Evolutionary conservation across 2,797 vertebrate genomes (phyloP).

Genomic region (Potorous gilbertii): DNA sequence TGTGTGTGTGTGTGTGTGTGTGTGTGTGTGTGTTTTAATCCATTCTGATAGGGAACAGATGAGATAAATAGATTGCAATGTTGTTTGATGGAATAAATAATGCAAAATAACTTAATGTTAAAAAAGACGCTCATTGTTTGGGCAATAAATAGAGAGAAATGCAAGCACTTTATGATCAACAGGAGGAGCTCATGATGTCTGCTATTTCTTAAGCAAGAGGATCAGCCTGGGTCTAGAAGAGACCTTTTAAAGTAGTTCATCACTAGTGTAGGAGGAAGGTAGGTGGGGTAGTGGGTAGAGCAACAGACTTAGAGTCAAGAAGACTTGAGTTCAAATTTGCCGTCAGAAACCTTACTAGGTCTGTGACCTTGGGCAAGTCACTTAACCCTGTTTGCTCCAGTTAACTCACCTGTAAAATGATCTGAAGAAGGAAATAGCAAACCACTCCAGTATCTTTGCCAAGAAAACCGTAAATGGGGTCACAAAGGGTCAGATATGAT

Average conservation of each 20-base stretch:
- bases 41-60: background rate
- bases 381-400: background rate
- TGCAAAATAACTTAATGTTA: background rate
- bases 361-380: background rate
- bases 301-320: background rate
- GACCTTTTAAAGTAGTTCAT: background rate
- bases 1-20: background rate
- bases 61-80: background rate
- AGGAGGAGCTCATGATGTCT: background rate
- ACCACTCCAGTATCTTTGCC: background rate
- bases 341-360: background rate
- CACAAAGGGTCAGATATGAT: background rate
- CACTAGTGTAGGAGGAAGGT: background rate
- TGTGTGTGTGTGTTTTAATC: background rate
- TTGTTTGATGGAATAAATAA: background rate
- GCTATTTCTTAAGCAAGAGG: background rate
- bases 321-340: background rate
- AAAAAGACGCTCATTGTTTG: background rate
- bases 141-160: background rate
- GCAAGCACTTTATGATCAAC: background rate
- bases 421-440: background rate
- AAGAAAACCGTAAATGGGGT: background rate
- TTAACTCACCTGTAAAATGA: background rate
- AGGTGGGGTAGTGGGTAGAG: background rate
- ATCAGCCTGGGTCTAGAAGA: background rate